Base-by-base conservation (phyloP, 1,140 invertebrate species). In the Conus betulinus region DNA sequence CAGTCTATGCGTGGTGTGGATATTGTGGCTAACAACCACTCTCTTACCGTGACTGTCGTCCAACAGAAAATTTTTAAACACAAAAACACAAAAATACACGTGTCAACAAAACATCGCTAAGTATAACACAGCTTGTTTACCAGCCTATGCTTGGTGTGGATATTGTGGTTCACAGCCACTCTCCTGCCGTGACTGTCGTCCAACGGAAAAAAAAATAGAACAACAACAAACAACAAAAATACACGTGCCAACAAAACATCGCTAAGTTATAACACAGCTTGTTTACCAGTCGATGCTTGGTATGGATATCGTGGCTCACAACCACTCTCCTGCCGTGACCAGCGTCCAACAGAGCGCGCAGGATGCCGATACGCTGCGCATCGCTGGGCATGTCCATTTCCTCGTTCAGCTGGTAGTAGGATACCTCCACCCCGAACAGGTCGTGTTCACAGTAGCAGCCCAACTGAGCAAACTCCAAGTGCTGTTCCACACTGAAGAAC, bases 231-330 rank as follows among this genome's bases (percentile, higher is more conserved):
- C 39, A 39, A 39, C 39, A 39, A 39, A 39, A 39, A 39, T 39
- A 39, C 39, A 39, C 39, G 39, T 39, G 39, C 3, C 39, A 0
- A 39, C 39, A 39, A 39, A 39, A 39, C 39, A 39, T 39, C 39
- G 39, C 39, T 39, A 39, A 3, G 39, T 39, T 39, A 39, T 39
- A 39, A 39, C 39, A 39, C 39, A 39, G 39, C 39, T 86, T 79
- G 92, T 95, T 94, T 94, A 97, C 97, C 96, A 98, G 94, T 94
- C 97, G 95, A 94, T 98, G 97, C 94, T 98, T 98, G 0, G 98
- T 98, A 92, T 98, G 98, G 89, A 98, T 97, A 92, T 98, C 98
- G 90, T 98, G 98, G 5, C 97, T 96, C 93, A 98, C 96, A 0
- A 97, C 95, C 79, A 98, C 95, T 88, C 96, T 96, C 89, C 97